phyloP scores from a whole-genome alignment of 2,797 vertebrate species.

The Taeniopygia guttata region DNA sequence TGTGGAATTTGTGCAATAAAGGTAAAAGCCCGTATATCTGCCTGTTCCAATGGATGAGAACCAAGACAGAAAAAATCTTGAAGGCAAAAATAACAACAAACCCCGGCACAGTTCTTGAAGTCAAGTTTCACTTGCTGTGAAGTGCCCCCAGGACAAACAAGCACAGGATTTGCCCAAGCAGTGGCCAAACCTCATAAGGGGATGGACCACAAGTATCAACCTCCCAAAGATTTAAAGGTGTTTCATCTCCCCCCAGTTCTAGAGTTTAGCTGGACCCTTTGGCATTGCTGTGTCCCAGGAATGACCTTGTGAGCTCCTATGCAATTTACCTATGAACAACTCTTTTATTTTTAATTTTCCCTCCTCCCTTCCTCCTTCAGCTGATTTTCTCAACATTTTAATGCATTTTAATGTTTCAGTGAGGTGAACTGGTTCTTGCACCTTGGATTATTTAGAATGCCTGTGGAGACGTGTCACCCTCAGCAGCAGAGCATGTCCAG shows the following conservation, averaged over 20 bases:
- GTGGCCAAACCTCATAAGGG: neutral
- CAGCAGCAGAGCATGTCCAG: neutral
- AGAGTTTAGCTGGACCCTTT: neutral
- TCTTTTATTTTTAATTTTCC: too few species aligned
- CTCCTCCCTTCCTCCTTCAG: neutral
- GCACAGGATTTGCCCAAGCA: neutral
- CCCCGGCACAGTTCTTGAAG: neutral
- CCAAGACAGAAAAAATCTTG: neutral
- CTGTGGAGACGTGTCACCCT: neutral
- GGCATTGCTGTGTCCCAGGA: neutral
- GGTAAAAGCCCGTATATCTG: constrained; percentile 27
- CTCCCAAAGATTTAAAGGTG: neutral
- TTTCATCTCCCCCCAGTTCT: neutral
- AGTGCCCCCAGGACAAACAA: neutral
- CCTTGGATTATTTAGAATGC: neutral
- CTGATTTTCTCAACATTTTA: neutral
- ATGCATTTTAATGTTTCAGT: neutral
- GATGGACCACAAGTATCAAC: neutral
- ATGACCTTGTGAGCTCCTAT: neutral
- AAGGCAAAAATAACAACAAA: neutral
- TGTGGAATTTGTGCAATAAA: constrained; percentile 22
- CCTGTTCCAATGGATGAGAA: neutral
- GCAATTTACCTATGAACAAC: neutral
- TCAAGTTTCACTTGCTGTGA: neutral
- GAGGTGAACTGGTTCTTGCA: neutral